Evolutionary conservation across 2,888 invertebrate genomes (phyloP).

Genomic region (Tethea ocularis): DNA sequence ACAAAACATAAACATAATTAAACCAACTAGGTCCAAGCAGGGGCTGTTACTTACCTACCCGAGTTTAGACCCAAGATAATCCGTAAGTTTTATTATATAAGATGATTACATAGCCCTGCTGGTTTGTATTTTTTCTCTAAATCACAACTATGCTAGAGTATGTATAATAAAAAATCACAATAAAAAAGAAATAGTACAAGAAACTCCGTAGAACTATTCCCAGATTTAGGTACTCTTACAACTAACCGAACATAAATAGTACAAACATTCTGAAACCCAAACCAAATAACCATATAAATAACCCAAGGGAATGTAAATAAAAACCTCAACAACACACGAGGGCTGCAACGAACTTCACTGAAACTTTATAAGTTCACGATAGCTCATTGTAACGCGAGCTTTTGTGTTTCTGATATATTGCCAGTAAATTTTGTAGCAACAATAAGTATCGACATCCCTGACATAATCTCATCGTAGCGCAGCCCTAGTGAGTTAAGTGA

Average conservation of each 20-base stretch:
- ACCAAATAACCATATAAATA: constrained; percentile 14
- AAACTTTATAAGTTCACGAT: not conserved
- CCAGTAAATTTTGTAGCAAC: not conserved
- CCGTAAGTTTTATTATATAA: too few relatives aligned
- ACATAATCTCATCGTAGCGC: not conserved
- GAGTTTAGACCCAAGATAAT: too few relatives aligned
- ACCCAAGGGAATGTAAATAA: constrained; percentile 8
- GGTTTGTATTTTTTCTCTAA: too few relatives aligned
- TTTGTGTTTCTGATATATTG: not conserved
- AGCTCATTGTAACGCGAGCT: constrained; percentile 2
- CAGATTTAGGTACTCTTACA: not conserved
- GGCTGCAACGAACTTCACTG: not conserved
- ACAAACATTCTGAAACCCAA: constrained; percentile 17
- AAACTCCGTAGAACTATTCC: not conserved
- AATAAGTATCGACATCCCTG: not conserved
- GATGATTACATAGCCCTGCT: too few relatives aligned
- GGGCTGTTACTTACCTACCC: too few relatives aligned
- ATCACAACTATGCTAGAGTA: too few relatives aligned
- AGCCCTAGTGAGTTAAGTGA: not conserved
- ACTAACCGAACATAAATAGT: not conserved
- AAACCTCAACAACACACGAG: constrained; percentile 12
- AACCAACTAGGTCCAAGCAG: too few relatives aligned
- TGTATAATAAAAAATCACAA: too few relatives aligned
- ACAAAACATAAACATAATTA: too few relatives aligned
- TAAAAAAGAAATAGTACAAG: not conserved